These are phyloP conservation scores for Chaetoderma sp. DNA, from an alignment of 2,888 invertebrate genomes.

Conservation along the genomic window DNA sequence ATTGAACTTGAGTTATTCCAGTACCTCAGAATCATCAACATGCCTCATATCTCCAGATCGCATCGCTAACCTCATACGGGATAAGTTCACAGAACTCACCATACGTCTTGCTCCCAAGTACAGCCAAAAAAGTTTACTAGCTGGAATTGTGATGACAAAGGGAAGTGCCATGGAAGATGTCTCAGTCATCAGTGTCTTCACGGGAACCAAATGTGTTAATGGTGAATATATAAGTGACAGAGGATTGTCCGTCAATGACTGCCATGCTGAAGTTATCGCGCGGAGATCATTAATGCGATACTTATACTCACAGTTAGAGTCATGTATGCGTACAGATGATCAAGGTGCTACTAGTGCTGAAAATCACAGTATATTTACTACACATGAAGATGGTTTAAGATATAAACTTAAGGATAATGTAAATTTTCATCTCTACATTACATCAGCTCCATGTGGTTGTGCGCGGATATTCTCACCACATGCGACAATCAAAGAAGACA, in stretches of 20 bases:
- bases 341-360: too few species aligned
- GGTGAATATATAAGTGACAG: constrained; percentile 91
- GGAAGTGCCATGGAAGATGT: constrained; percentile 43
- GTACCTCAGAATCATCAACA: too few species aligned
- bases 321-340: constrained; percentile 71
- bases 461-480: constrained; percentile 92
- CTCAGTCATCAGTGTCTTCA: constrained; percentile 75
- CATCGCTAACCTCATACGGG: constrained; percentile 59
- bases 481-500: constrained; percentile 73
- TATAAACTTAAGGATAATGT: constrained; percentile 77
- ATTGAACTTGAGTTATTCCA: too few species aligned
- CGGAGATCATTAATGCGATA: constrained; percentile 74
- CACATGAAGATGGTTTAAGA: constrained; percentile 67
- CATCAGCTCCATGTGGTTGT: constrained; percentile 98
- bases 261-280: constrained; percentile 96
- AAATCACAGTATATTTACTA: constrained; percentile 70
- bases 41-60: too few species aligned
- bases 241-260: constrained; percentile 91
- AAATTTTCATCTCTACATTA: constrained; percentile 94
- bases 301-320: constrained; percentile 72
- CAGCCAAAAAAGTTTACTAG: constrained; percentile 85
- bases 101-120: constrained; percentile 56
- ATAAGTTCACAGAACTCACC: constrained; percentile 65
- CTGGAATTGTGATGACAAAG: constrained; percentile 89
- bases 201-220: constrained; percentile 95